A percentile compares a stretch with the other conserved stretches of the same genome.
These are phyloP conservation scores for Bhutanitis thaidina DNA, from an alignment of 2,888 invertebrate genomes.

Conservation along the genomic window DNA sequence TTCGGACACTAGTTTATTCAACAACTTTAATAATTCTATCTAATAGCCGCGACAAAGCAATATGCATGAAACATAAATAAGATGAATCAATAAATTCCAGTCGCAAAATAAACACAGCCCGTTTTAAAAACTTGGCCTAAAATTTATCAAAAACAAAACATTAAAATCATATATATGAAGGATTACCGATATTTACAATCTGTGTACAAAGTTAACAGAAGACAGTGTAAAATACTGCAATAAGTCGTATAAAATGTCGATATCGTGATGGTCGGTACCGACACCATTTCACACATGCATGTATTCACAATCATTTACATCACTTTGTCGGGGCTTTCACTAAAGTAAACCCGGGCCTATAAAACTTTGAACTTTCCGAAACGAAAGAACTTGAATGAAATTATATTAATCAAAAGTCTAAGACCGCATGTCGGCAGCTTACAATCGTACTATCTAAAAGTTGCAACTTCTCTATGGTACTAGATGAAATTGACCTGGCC, in stretches of 20 bases:
- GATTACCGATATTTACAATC: constrained; percentile 13
- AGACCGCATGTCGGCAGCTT: constrained; percentile 29
- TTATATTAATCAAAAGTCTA: constrained; percentile 4
- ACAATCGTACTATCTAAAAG: constrained; percentile 41
- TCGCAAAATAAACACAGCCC: constrained; percentile 16
- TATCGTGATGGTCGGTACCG: neutral
- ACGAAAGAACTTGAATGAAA: constrained; percentile 5
- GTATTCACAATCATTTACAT: no score
- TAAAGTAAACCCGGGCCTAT: constrained; percentile 3
- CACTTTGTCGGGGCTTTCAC: neutral
- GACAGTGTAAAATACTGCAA: constrained; percentile 7
- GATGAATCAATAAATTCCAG: constrained; percentile 29
- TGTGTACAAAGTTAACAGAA: constrained; percentile 12
- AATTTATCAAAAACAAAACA: constrained; percentile 17
- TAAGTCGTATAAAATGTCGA: constrained; percentile 16
- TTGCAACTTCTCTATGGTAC: constrained; percentile 32
- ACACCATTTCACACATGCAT: neutral
- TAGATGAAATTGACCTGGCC: constrained; percentile 50
- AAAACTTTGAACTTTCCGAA: constrained; percentile 9
- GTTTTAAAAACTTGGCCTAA: constrained; percentile 17
- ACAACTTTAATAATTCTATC: constrained; percentile 8
- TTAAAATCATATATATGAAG: constrained; percentile 11
- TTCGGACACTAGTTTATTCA: constrained; percentile 1
- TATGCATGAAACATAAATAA: constrained; percentile 16
- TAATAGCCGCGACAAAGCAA: constrained; percentile 7